Conservation (phyloP, 2,113 vertebrate species). For the Sylvilagus bachmani region DNA sequence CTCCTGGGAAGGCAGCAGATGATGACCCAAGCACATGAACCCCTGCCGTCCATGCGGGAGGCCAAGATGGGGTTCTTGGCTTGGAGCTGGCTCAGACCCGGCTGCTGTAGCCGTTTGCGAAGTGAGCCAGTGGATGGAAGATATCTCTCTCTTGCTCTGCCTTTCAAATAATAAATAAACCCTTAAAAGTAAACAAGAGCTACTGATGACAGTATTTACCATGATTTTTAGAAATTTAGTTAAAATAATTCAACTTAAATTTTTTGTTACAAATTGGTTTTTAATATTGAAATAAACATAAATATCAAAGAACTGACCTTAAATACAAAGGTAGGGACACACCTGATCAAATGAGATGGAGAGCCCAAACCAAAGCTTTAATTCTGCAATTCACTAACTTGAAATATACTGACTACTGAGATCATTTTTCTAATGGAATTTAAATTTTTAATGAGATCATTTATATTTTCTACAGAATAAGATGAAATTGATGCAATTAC, state of each 20-base stretch:
- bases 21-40: too few species aligned
- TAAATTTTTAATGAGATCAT: constrained; percentile 21
- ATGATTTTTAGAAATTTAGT: background rate
- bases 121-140: too few species aligned
- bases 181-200: background rate
- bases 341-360: background rate
- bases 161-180: too few species aligned
- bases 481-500: constrained; percentile 1
- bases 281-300: background rate
- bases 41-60: too few species aligned
- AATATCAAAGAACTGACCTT: background rate
- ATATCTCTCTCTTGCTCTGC: too few species aligned
- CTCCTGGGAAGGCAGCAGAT: too few species aligned
- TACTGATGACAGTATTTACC: background rate
- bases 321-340: background rate
- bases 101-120: too few species aligned
- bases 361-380: background rate
- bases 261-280: background rate
- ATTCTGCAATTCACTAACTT: background rate
- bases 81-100: too few species aligned
- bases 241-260: background rate
- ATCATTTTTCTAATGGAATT: background rate
- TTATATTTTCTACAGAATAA: constrained; percentile 8
- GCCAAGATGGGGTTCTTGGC: too few species aligned
- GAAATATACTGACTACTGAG: background rate